phyloP scores from a whole-genome alignment of 2,797 vertebrate species.

The Cyprinella venusta region DNA sequence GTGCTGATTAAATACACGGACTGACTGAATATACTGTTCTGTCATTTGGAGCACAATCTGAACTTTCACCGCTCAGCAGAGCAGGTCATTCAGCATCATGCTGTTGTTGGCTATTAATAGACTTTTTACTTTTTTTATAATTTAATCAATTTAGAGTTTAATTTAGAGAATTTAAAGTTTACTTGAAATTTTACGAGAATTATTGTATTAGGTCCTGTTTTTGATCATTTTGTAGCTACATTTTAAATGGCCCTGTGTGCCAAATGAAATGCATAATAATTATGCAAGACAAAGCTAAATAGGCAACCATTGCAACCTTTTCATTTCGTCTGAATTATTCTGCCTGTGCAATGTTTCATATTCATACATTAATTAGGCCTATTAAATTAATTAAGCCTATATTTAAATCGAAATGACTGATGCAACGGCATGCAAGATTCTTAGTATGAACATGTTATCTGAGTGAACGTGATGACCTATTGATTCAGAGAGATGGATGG shows the following conservation, averaged over 20 bases:
- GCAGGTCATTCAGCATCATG: background rate
- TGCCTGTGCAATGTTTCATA: background rate
- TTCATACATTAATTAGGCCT: background rate
- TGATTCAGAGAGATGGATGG: slow-evolving; percentile 5
- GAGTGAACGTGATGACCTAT: slow-evolving; percentile 31
- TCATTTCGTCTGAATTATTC: background rate
- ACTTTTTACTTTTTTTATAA: background rate
- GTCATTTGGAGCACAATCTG: slow-evolving; percentile 11
- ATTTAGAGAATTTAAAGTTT: background rate
- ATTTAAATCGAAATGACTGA: background rate
- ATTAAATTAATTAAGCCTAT: background rate
- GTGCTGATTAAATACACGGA: background rate
- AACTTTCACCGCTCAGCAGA: slow-evolving; percentile 4
- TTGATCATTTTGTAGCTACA: background rate
- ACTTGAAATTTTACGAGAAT: background rate
- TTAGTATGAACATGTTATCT: slow-evolving; percentile 1
- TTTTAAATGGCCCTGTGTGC: background rate
- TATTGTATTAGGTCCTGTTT: background rate
- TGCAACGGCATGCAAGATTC: background rate
- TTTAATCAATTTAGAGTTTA: background rate
- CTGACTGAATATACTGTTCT: slow-evolving; percentile 13
- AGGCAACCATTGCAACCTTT: background rate
- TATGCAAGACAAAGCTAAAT: background rate
- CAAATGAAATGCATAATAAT: background rate
- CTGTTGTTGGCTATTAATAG: background rate